Evolutionary conservation across 2,113 vertebrate species (phyloP).

Genomic region (Corynorhinus townsendii): DNA sequence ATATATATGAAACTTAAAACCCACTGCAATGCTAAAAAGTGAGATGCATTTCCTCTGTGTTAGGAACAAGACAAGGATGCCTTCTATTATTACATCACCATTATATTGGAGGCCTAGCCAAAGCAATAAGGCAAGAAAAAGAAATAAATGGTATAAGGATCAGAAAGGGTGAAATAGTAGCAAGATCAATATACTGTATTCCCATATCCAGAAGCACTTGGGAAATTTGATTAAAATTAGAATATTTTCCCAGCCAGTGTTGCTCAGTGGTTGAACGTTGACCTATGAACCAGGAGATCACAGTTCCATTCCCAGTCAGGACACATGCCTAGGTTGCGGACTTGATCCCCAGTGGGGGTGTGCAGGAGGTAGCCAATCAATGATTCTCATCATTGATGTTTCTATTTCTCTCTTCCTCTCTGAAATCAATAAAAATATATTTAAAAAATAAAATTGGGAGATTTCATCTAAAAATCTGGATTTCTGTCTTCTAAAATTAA

Average conservation of each 20-base stretch:
- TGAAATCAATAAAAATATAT: too few relatives aligned
- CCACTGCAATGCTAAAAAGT: neutral
- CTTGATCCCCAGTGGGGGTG: too few relatives aligned
- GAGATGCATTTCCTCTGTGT: neutral
- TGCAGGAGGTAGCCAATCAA: too few relatives aligned
- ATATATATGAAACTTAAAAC: neutral
- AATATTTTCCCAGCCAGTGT: neutral
- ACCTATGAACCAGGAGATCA: too few relatives aligned
- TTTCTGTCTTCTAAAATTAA: slow-evolving; percentile 4
- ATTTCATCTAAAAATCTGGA: neutral
- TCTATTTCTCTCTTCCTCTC: too few relatives aligned
- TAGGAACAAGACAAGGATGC: neutral
- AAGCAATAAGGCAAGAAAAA: neutral
- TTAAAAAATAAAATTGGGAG: neutral
- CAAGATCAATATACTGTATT: neutral
- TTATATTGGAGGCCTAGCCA: neutral
- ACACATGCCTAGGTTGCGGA: too few relatives aligned
- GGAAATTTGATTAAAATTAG: neutral
- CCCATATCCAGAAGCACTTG: neutral
- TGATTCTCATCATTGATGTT: too few relatives aligned
- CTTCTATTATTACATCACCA: neutral
- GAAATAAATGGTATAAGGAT: neutral
- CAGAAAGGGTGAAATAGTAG: neutral
- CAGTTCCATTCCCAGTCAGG: too few relatives aligned
- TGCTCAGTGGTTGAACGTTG: too few relatives aligned